These are phyloP conservation scores for Caradrina kadenii DNA, from an alignment of 2,888 invertebrate species.

Conservation along the genomic window DNA sequence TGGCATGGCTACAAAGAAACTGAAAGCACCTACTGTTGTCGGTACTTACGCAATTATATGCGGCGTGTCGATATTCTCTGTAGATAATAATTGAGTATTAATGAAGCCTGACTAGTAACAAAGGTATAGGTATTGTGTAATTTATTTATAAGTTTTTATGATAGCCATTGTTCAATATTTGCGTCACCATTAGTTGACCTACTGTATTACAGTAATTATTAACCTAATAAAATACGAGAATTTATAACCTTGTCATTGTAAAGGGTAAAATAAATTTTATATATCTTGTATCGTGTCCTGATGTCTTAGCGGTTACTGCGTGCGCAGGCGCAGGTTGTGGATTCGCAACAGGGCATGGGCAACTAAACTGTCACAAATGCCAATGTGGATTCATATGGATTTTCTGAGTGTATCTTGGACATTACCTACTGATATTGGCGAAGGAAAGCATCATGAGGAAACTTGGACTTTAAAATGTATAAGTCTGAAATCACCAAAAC, in stretches of 20 bases:
- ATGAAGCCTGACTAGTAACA: slow-evolving; percentile 3
- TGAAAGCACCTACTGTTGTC: slow-evolving; percentile 18
- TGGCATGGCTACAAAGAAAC: slow-evolving; percentile 24
- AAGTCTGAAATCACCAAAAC: too few species aligned
- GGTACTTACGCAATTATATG: slow-evolving; percentile 23
- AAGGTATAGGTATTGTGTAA: background rate
- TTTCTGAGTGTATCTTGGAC: too few species aligned
- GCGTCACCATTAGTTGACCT: background rate
- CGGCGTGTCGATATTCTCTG: background rate
- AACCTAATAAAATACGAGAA: background rate
- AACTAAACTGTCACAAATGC: too few species aligned
- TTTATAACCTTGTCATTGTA: too few species aligned
- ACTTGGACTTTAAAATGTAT: too few species aligned
- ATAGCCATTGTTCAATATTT: slow-evolving; percentile 1
- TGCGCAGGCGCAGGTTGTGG: too few species aligned
- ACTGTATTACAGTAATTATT: background rate
- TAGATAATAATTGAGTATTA: slow-evolving; percentile 11
- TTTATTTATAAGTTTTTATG: slow-evolving; percentile 4
- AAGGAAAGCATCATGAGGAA: too few species aligned
- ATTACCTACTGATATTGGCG: too few species aligned
- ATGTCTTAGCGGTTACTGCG: too few species aligned
- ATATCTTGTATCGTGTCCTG: too few species aligned
- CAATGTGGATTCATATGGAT: too few species aligned
- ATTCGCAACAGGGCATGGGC: too few species aligned
- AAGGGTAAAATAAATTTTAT: background rate